Conservation (phyloP, 2,113 vertebrate genomes). For the Willisornis vidua region DNA sequence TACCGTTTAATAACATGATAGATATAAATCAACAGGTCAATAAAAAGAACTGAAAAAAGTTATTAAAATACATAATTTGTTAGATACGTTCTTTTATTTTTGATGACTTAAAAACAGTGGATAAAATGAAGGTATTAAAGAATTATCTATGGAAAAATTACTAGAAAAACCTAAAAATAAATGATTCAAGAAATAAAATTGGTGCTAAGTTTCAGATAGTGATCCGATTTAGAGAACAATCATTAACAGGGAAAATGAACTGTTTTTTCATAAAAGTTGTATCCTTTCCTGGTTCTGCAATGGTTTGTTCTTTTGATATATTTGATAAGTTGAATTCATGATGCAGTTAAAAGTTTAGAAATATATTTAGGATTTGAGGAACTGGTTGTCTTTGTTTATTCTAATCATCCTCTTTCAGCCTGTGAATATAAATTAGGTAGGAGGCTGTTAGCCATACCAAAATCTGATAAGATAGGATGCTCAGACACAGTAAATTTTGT, state of each 20-base stretch:
- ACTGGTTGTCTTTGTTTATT: neutral
- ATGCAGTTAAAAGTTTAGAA: neutral
- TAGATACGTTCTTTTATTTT: neutral
- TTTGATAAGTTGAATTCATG: neutral
- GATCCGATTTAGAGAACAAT: neutral
- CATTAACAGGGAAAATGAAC: neutral
- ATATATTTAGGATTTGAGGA: neutral
- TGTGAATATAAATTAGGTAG: neutral
- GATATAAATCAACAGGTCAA: neutral
- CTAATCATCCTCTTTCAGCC: neutral
- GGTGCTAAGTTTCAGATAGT: neutral
- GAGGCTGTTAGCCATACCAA: neutral
- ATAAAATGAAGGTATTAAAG: neutral
- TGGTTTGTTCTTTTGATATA: neutral
- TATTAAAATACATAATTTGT: neutral
- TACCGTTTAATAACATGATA: neutral
- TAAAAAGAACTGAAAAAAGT: neutral
- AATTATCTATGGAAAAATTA: neutral
- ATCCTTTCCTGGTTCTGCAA: neutral
- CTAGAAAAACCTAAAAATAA: neutral
- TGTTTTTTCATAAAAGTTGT: neutral
- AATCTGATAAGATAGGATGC: neutral
- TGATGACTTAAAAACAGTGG: neutral
- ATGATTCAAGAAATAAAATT: neutral
- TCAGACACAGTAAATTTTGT: neutral